phyloP scores from a whole-genome alignment of 92 coral and sea anemone species.

The Siderastrea radians region DNA sequence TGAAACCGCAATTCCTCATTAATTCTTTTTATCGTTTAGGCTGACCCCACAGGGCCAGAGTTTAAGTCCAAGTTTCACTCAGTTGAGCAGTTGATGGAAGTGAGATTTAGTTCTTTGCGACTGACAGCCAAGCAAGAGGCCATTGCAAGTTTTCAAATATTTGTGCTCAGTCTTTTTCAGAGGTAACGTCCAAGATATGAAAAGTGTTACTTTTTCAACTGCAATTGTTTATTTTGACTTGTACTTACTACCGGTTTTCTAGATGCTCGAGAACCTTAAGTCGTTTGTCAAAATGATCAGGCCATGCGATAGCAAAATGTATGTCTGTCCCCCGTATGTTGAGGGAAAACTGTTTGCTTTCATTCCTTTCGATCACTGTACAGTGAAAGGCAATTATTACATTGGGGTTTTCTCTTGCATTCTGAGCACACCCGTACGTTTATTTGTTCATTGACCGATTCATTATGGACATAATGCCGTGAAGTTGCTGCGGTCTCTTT shows the following conservation, averaged over 20 bases:
- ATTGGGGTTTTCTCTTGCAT: too few relatives aligned
- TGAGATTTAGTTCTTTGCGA: slow-evolving; percentile 81
- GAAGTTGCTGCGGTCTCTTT: too few relatives aligned
- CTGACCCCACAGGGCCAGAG: slow-evolving; percentile 88
- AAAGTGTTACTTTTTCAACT: not conserved
- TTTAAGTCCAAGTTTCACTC: slow-evolving; percentile 66
- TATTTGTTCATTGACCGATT: too few relatives aligned
- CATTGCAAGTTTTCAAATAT: slow-evolving; percentile 85
- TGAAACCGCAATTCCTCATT: not conserved
- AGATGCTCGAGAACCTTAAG: too few relatives aligned
- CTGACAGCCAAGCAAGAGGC: slow-evolving; percentile 93
- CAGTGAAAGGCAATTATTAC: too few relatives aligned
- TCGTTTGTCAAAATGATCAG: too few relatives aligned
- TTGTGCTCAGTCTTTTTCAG: slow-evolving; percentile 82
- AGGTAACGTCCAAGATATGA: slow-evolving; percentile 63
- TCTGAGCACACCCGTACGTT: too few relatives aligned
- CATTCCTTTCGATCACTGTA: too few relatives aligned
- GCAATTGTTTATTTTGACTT: not conserved
- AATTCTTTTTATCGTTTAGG: slow-evolving; percentile 47
- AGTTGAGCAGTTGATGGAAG: slow-evolving; percentile 64
- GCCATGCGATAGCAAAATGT: too few relatives aligned
- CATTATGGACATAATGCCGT: too few relatives aligned
- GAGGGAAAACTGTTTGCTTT: too few relatives aligned
- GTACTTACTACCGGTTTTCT: not conserved
- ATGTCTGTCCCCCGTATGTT: too few relatives aligned